These are phyloP conservation scores for Tenthredo livida DNA, from an alignment of 2,888 invertebrate genomes.

Conservation along the genomic window DNA sequence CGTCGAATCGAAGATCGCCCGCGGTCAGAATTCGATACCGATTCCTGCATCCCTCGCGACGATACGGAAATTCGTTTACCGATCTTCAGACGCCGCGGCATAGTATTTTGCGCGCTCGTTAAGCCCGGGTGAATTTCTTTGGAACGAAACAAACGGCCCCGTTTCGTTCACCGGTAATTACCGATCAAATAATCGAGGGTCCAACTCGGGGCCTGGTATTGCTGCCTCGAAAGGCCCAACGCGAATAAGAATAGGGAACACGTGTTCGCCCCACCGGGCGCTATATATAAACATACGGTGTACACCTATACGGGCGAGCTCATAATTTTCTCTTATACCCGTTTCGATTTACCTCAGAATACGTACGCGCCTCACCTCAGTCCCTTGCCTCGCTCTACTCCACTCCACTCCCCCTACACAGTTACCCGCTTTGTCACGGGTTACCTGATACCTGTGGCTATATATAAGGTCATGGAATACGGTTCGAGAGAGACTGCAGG, in stretches of 20 bases:
- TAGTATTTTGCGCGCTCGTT: not conserved
- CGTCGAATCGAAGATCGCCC: not conserved
- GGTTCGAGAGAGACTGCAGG: not conserved
- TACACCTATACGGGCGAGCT: slow-evolving; percentile 42
- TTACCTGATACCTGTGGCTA: slow-evolving; percentile 14
- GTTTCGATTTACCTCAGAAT: slow-evolving; percentile 33
- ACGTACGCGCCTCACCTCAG: not conserved
- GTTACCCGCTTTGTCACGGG: slow-evolving; percentile 43
- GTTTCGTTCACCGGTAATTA: slow-evolving; percentile 28
- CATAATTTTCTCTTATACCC: not conserved
- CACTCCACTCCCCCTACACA: not conserved
- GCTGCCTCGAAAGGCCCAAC: slow-evolving; percentile 17
- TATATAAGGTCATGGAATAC: slow-evolving; percentile 6
- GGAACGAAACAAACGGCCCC: slow-evolving; percentile 30
- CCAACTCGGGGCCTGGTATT: not conserved
- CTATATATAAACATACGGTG: slow-evolving; percentile 44
- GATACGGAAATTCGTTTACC: slow-evolving; percentile 46
- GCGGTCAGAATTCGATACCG: slow-evolving; percentile 1
- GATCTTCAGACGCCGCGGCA: slow-evolving; percentile 55
- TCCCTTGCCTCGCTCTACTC: not conserved
- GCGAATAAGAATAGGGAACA: slow-evolving; percentile 51
- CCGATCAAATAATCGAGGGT: slow-evolving; percentile 1
- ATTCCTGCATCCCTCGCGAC: slow-evolving; percentile 19
- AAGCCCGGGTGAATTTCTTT: not conserved
- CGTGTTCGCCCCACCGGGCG: slow-evolving; percentile 50